These are phyloP conservation scores for Hylia prasina DNA, from an alignment of 2,113 vertebrate species.

Conservation along the genomic window DNA sequence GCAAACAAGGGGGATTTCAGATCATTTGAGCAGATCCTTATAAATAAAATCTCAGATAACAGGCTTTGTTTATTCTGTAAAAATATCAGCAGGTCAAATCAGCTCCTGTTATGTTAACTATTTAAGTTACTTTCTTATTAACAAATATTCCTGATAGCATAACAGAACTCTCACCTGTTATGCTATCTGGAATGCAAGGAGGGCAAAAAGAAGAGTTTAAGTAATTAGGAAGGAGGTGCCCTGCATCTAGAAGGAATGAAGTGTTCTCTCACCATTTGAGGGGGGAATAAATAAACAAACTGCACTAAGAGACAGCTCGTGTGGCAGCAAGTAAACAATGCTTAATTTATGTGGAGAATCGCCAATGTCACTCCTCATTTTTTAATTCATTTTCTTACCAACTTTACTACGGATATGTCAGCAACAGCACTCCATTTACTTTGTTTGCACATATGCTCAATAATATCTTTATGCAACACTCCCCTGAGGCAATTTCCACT, in stretches of 20 bases:
- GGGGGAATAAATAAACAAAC: neutral
- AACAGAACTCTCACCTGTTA: neutral
- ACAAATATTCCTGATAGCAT: conserved; percentile 22
- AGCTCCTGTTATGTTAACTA: conserved; percentile 65
- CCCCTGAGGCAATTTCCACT: neutral
- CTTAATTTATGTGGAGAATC: neutral
- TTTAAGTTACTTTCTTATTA: conserved; percentile 62
- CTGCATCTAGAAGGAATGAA: neutral
- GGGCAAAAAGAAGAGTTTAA: neutral
- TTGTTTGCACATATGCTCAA: neutral
- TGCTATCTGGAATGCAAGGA: neutral
- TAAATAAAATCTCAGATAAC: conserved; percentile 66
- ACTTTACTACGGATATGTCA: neutral
- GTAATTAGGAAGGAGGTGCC: neutral
- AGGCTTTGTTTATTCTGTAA: conserved; percentile 60
- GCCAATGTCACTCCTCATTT: neutral
- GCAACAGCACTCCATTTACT: neutral
- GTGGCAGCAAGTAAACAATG: neutral
- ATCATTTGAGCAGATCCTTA: conserved; percentile 48
- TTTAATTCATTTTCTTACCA: neutral
- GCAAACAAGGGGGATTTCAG: conserved; percentile 57
- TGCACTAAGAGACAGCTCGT: neutral
- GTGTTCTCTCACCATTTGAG: neutral
- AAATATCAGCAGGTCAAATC: conserved; percentile 60
- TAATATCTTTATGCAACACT: neutral